Conservation (phyloP, 1,140 invertebrate species). For the Scaptomyza graminum region DNA sequence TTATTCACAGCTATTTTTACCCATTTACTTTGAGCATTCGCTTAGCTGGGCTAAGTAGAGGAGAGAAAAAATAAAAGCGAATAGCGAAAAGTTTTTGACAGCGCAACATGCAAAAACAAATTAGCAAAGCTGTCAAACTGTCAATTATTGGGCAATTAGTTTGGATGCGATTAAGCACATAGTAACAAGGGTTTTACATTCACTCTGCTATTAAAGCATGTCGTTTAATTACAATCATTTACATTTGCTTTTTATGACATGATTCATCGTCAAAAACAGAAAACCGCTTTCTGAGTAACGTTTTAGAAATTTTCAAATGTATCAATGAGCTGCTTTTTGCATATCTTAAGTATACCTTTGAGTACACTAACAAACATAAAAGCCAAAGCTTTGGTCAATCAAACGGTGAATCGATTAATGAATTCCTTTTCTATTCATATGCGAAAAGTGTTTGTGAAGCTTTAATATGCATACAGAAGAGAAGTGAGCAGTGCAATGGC, state of each 20-base stretch:
- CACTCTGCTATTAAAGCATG: background rate
- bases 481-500: background rate
- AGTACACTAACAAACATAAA: too few species aligned
- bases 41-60: slow-evolving; percentile 28
- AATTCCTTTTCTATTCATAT: slow-evolving; percentile 39
- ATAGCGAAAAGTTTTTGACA: slow-evolving; percentile 66
- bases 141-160: slow-evolving; percentile 77
- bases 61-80: background rate
- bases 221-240: background rate
- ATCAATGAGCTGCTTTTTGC: too few species aligned
- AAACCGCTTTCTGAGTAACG: background rate
- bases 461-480: slow-evolving; percentile 51
- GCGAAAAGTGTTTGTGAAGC: slow-evolving; percentile 59
- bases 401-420: slow-evolving; percentile 28
- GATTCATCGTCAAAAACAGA: background rate
- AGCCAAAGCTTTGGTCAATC: too few species aligned
- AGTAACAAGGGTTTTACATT: slow-evolving; percentile 10
- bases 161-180: slow-evolving; percentile 63
- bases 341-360: background rate
- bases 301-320: background rate
- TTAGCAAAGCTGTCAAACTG: slow-evolving; percentile 73
- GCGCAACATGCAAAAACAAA: slow-evolving; percentile 78
- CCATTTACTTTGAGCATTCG: slow-evolving; percentile 25
- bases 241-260: too few species aligned
- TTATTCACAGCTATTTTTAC: background rate